Base-by-base conservation (phyloP, 2,113 vertebrate genomes). In the Crotalus tigris region DNA sequence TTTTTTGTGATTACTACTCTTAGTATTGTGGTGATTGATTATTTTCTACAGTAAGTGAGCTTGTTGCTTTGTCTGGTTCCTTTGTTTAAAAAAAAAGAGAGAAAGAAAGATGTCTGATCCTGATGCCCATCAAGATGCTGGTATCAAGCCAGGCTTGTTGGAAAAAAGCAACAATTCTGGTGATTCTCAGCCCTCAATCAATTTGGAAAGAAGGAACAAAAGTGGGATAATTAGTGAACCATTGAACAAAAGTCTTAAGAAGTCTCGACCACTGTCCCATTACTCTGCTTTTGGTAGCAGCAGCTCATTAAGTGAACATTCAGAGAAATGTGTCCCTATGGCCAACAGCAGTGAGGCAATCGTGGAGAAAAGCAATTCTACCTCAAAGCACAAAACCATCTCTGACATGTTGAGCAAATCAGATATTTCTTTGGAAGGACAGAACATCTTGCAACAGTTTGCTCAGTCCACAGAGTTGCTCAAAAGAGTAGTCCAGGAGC, bases 191-290 rank as follows among this genome's bases (percentile, higher is more conserved):
- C 96, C 98, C 9, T 98, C 98, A 0, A 94, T 98, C 88, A 97
- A 94, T 0, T 96, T 98, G 0, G 99, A 99, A 96, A 98, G 99
- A 90, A 98, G 99, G 96, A 99, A 99, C 97, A 99, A 98, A 96
- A 99, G 99, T 26, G 99, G 99, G 95, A 99, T 99, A 98, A 99
- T 99, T 98, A 99, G 99, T 6, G 99, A 98, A 97, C 99, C 99
- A 91, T 98, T 99, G 96, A 99, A 98, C 95, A 99, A 99, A 98
- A 99, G 99, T 97, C 98, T 99, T 97, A 99, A 99, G 97, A 99
- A 99, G 96, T 99, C 99, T 53, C 99, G 99, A 39, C 98, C 99
- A 21, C 98, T 99, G 92, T 99, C 98, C 93, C 99, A 99, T 98
- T 99, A 99, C 96, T 98, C 98, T 92, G 99, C 98, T 87, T 98